These are phyloP conservation scores for Chamaea fasciata DNA, from an alignment of 2,113 vertebrate species.

Conservation along the genomic window DNA sequence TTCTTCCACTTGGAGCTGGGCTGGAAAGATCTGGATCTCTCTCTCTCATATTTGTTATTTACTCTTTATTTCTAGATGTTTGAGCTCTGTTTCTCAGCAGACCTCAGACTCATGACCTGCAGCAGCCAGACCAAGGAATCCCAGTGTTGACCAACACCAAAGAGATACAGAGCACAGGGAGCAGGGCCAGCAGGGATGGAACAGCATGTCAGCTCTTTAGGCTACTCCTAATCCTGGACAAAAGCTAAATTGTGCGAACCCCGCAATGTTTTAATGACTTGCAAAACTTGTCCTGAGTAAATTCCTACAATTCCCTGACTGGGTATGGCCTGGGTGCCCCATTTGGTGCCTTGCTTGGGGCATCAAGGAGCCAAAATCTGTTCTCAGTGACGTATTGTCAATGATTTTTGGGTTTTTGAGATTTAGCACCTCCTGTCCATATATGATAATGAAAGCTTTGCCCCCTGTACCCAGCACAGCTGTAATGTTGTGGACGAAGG, in stretches of 20 bases:
- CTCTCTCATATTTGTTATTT: background rate
- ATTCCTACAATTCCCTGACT: background rate
- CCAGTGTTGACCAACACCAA: background rate
- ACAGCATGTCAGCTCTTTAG: background rate
- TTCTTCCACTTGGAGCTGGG: background rate
- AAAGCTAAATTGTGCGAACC: fast-evolving
- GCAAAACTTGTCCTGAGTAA: background rate
- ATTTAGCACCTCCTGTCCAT: background rate
- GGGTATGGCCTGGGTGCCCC: too few relatives aligned
- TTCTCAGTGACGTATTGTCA: background rate
- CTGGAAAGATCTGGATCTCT: background rate
- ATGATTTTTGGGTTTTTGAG: background rate
- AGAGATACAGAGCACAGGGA: fast-evolving
- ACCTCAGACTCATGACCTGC: fast-evolving
- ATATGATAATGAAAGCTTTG: background rate
- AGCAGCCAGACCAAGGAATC: background rate
- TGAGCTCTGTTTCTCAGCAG: background rate
- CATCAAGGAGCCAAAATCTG: background rate
- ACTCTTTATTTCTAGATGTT: background rate
- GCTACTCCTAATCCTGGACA: background rate
- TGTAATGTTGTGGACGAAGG: fast-evolving
- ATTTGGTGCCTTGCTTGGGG: fast-evolving
- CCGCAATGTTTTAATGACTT: background rate
- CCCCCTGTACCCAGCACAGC: background rate
- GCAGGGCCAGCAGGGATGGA: background rate